Conservation (phyloP, 1,140 invertebrate species). For the Drosophila tristis region DNA sequence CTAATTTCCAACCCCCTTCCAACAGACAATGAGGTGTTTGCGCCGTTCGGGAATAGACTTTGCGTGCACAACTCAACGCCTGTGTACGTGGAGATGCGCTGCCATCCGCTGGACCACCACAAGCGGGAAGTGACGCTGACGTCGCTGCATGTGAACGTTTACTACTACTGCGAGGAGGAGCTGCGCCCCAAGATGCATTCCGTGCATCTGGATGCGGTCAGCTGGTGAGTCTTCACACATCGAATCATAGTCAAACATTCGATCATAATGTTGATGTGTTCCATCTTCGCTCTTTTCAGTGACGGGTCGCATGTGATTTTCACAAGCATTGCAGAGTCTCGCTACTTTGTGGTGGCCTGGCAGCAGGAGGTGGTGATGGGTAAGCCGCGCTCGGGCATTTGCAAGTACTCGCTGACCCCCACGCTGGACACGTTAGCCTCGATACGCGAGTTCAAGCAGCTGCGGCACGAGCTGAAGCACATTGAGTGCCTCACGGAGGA, state of each 20-base stretch:
- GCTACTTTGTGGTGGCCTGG: slow-evolving; percentile 80
- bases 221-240: slow-evolving; percentile 42
- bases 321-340: slow-evolving; percentile 69
- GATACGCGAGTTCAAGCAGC: slow-evolving; percentile 77
- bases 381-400: slow-evolving; percentile 70
- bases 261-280: background rate
- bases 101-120: slow-evolving; percentile 59
- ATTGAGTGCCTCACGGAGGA: slow-evolving; percentile 77
- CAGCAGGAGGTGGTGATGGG: slow-evolving; percentile 70
- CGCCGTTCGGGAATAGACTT: slow-evolving; percentile 66
- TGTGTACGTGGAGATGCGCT: slow-evolving; percentile 78
- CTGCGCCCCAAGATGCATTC: slow-evolving; percentile 69
- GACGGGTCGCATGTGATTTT: slow-evolving; percentile 62
- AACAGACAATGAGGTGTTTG: slow-evolving; percentile 61
- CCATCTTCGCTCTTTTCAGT: slow-evolving; percentile 26
- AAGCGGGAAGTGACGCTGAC: slow-evolving; percentile 66
- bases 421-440: slow-evolving; percentile 76
- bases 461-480: slow-evolving; percentile 66
- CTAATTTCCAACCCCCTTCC: background rate
- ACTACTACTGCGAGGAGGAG: slow-evolving; percentile 78
- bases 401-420: slow-evolving; percentile 81
- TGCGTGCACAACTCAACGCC: slow-evolving; percentile 76
- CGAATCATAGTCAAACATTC: background rate
- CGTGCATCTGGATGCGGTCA: slow-evolving; percentile 75
- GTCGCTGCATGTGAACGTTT: slow-evolving; percentile 76